These are phyloP conservation scores for Agriopis marginaria DNA, from an alignment of 2,888 invertebrate species.

Conservation along the genomic window DNA sequence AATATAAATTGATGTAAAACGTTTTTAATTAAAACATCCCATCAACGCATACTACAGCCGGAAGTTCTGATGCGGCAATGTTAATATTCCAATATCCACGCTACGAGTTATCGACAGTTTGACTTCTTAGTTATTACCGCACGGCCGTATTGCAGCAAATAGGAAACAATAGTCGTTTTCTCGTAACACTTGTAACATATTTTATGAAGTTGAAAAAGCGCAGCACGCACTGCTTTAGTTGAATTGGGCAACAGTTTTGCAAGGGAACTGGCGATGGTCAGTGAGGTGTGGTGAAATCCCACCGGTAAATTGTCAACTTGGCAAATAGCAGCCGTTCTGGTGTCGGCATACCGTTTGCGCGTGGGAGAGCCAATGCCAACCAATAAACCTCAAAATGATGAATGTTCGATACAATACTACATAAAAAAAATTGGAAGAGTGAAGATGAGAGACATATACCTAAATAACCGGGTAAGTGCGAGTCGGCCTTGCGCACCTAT, in stretches of 20 bases:
- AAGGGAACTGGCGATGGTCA: conserved; percentile 64
- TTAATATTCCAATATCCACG: conserved; percentile 34
- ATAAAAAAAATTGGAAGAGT: too few relatives aligned
- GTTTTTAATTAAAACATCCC: conserved; percentile 31
- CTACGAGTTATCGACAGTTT: conserved; percentile 30
- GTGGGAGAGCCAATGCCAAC: conserved; percentile 55
- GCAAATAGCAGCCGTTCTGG: conserved; percentile 55
- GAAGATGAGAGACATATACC: background rate
- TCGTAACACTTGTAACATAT: conserved; percentile 52
- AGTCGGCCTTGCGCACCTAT: too few relatives aligned
- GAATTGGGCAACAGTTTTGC: conserved; percentile 67
- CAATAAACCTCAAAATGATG: background rate
- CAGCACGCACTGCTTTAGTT: conserved; percentile 55
- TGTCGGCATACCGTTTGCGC: conserved; percentile 45
- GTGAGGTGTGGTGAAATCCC: conserved; percentile 63
- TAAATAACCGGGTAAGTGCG: too few relatives aligned
- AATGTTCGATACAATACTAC: background rate
- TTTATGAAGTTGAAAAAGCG: conserved; percentile 49
- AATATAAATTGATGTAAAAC: conserved; percentile 17
- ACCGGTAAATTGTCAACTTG: conserved; percentile 46
- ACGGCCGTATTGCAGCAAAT: conserved; percentile 42
- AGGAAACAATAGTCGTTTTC: conserved; percentile 51
- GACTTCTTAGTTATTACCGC: conserved; percentile 27
- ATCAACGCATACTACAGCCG: conserved; percentile 9
- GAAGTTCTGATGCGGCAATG: conserved; percentile 34